A percentile compares a stretch with the other conserved stretches of the same genome.
Evolutionary conservation across 2,113 vertebrate species (phyloP).

Genomic region (Numida meleagris): DNA sequence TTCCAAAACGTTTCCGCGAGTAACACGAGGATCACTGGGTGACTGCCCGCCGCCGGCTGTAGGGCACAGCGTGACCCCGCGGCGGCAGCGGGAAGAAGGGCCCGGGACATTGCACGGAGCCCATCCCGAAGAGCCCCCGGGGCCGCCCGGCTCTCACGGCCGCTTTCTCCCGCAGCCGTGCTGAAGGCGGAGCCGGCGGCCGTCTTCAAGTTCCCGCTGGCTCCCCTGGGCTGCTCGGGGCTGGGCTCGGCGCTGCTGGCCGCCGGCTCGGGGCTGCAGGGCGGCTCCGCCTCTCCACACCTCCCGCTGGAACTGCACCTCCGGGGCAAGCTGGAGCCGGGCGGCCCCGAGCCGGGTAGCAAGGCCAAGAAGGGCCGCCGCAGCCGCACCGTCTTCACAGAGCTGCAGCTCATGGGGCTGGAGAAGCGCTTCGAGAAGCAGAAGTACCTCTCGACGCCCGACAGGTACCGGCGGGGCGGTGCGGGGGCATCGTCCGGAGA

Average conservation of each 20-base stretch:
- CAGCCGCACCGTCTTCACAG: conserved; percentile 97
- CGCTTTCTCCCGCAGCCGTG: conserved; percentile 74
- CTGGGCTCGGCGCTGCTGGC: conserved; percentile 89
- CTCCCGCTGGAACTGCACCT: conserved; percentile 95
- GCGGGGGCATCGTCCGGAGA: background rate
- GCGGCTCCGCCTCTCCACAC: conserved; percentile 82
- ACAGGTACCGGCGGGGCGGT: conserved; percentile 81
- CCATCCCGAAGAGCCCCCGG: no score
- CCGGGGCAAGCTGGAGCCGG: conserved; percentile 91
- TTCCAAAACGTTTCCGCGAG: no score
- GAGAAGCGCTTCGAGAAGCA: conserved; percentile 99
- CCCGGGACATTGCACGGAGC: no score
- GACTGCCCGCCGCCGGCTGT: no score
- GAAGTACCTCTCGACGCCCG: conserved; percentile 97
- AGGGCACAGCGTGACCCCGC: no score
- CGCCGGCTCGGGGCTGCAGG: conserved; percentile 84
- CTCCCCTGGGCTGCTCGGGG: conserved; percentile 88
- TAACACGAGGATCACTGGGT: no score
- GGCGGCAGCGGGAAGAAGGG: no score
- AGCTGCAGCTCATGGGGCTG: conserved; percentile 97
- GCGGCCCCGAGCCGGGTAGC: conserved; percentile 76
- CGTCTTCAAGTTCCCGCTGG: conserved; percentile 94
- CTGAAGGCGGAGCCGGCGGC: conserved; percentile 91
- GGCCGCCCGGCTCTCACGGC: background rate
- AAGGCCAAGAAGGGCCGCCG: conserved; percentile 96